phyloP scores from a whole-genome alignment of 2,113 vertebrate species.

The Brevimyrus niger region DNA sequence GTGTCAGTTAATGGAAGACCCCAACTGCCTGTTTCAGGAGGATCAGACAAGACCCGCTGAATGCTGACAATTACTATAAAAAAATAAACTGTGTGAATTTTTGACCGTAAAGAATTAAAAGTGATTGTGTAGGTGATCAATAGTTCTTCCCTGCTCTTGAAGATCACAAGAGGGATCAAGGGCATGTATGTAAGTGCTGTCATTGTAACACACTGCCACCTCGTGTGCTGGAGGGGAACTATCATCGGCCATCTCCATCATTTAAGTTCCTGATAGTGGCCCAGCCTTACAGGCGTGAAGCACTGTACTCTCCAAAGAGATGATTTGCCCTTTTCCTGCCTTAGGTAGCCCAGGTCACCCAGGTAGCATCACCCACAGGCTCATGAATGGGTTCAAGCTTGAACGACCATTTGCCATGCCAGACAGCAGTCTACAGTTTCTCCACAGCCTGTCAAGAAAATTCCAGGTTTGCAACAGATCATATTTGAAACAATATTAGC shows the following conservation, averaged over 20 bases:
- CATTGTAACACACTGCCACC: slow-evolving; percentile 75
- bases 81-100: neutral
- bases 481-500: neutral
- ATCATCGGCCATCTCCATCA: slow-evolving; percentile 76
- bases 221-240: slow-evolving; percentile 77
- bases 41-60: neutral
- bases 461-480: neutral
- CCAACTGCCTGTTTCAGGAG: neutral
- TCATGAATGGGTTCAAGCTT: neutral
- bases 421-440: neutral
- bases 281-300: slow-evolving; percentile 78
- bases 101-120: neutral
- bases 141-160: slow-evolving; percentile 30
- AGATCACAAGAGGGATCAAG: slow-evolving; percentile 82
- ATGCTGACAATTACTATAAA: neutral
- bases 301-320: slow-evolving; percentile 73
- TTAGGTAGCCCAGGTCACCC: slow-evolving; percentile 81
- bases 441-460: neutral
- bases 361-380: slow-evolving; percentile 60
- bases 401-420: neutral
- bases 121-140: neutral
- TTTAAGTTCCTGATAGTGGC: slow-evolving; percentile 83
- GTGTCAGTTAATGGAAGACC: neutral
- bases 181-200: slow-evolving; percentile 85
- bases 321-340: slow-evolving; percentile 70